Base-by-base conservation (phyloP, 2,113 vertebrate genomes). In the Aplodontia rufa region DNA sequence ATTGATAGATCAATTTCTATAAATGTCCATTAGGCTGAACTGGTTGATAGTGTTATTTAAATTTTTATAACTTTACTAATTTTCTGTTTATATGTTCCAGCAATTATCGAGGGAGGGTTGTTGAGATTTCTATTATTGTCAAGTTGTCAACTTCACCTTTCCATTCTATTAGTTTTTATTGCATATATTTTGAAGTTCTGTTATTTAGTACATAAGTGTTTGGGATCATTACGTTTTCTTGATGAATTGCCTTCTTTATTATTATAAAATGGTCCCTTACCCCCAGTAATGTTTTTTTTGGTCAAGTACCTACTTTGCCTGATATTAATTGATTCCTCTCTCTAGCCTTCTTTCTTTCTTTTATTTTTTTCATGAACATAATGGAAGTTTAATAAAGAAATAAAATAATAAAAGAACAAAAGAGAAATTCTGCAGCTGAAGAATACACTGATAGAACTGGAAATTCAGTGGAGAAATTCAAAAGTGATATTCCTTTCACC, bases 181-280 rank as follows among this genome's bases (percentile, higher is more conserved):
- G n/a, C 16, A 28, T 40, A 1, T 92, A 60, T 74, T 86, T 96
- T 51, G 24, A 90, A 87, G 24, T 69, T 35, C 11, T 90, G 5
- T 80, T 71, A 69, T 62, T 69, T 6, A 11, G 7, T 83, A 26
- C 30, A 89, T 72, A 81, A 58, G 66, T 81, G 16, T 42, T 95
- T 85, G 28, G 8, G 20, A 14, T 72, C 81, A 28, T 91, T 88
- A 45, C 40, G 11, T 68, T 75, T 49, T 74, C 45, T n/a, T 92
- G 49, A 75, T 84, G 20, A 84, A 81, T 72, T 93, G 14, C 60
- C 53, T 19, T 62, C 55, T 87, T 95, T 53, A 68, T 88, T 42
- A 66, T 62, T 71, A 51, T 60, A 53, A 91, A 78, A 51, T 92
- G 20, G 82, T 0, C 2, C 13, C 45, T 72, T 72, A 62, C 22